Base-by-base conservation (phyloP, 2,888 invertebrate genomes). In the Nebria brevicollis region DNA sequence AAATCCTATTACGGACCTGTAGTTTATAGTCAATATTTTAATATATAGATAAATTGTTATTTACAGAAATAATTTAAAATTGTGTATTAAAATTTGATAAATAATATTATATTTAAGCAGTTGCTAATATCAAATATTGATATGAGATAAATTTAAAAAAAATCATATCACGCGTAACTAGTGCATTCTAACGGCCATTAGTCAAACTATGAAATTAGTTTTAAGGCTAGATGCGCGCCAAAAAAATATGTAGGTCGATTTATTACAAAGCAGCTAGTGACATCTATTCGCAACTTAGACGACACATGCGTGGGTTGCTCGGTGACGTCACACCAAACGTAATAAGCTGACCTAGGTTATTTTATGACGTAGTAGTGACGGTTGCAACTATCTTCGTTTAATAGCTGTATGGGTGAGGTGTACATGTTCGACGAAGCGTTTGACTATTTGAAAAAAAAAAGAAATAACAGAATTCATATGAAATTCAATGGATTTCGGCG, bases 211-310 rank as follows among this genome's bases (percentile, higher is more conserved):
- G 70, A 80, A 70, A 75, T 75, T 54, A 70, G 80, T 75, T 75
- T 80, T 80, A 70, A 75, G 75, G 75, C 72, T 75, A 80, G 75
- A 75, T 75, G 80, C 80, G 75, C 80, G 75, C 80, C 80, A 75
- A 80, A 80, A 79, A 72, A 54, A 54, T 54, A 54, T 54, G 26
- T 80, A 80, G 80, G 80, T 75, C 80, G 75, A 43, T 41, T 54
- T 54, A 54, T 54, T 54, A 66, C 34, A 6, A 25, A 10, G 20
- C 34, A 43, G n/a, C 64, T 25, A 66, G 75, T 80, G 80, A 75
- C 80, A 80, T 80, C 80, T 80, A 26, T 43, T 42, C 42, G 15
- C 25, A 72, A 72, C 54, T 64, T 20, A 64, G 20, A 54, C 75
- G 54, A 75, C 64, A 75, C 54, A 64, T 26, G 64, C 75, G 72